Conservation (phyloP, 2,888 invertebrate genomes). For the Tetropium fuscum region DNA sequence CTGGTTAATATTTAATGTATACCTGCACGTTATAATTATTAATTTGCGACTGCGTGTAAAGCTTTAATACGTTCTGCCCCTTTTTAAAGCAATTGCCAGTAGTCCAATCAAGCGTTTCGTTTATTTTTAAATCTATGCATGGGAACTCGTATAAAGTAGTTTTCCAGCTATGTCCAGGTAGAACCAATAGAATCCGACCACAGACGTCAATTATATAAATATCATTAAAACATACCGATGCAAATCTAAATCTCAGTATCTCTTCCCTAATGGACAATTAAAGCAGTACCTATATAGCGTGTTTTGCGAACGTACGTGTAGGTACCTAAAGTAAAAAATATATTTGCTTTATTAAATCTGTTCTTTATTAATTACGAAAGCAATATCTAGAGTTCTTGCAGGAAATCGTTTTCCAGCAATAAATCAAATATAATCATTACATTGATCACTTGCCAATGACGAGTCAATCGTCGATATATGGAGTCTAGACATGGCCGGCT, state of each 20-base stretch:
- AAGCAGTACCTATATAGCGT: slow-evolving; percentile 16
- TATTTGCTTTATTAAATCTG: slow-evolving; percentile 16
- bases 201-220: slow-evolving; percentile 10
- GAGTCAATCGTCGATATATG: slow-evolving; percentile 26
- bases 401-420: slow-evolving; percentile 13
- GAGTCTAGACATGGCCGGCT: slow-evolving; percentile 20
- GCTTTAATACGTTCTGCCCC: too few relatives aligned
- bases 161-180: slow-evolving; percentile 3
- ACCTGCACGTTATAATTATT: too few relatives aligned
- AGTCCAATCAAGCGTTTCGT: too few relatives aligned
- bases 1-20: too few relatives aligned
- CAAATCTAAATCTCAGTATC: slow-evolving; percentile 10
- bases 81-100: too few relatives aligned
- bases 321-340: not conserved
- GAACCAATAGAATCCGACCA: slow-evolving; percentile 7
- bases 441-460: slow-evolving; percentile 31
- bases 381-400: not conserved
- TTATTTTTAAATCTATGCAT: not conserved
- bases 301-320: slow-evolving; percentile 1
- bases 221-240: slow-evolving; percentile 19
- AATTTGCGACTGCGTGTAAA: too few relatives aligned
- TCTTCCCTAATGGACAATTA: slow-evolving; percentile 20
- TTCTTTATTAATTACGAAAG: slow-evolving; percentile 3
- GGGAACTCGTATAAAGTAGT: not conserved
- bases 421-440: slow-evolving; percentile 32